Conservation (phyloP, 2,888 invertebrate species). For the Acanthosoma haemorrhoidale region DNA sequence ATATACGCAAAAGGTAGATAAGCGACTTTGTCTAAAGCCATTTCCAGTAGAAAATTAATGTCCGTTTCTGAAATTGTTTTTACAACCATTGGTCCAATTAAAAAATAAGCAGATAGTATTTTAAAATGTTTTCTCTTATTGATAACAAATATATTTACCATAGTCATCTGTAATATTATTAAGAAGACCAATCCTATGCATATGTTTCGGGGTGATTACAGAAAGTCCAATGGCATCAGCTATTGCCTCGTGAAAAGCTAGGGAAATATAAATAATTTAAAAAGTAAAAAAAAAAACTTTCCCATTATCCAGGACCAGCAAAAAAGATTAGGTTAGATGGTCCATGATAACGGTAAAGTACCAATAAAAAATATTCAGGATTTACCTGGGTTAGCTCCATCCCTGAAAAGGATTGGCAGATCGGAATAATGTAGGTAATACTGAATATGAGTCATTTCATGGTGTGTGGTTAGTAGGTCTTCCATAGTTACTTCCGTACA, state of each 20-base stretch:
- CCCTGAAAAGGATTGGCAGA: constrained; percentile 68
- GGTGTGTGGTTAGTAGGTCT: constrained; percentile 70
- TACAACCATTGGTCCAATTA: too few species aligned
- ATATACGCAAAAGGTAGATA: constrained; percentile 75
- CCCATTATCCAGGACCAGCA: background rate
- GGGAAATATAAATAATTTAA: background rate
- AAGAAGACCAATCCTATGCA: constrained; percentile 66
- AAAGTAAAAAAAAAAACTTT: background rate
- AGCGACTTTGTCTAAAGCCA: constrained; percentile 72
- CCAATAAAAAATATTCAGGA: background rate
- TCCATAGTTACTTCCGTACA: constrained; percentile 74
- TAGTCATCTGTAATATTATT: constrained; percentile 53
- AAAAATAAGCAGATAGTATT: too few species aligned
- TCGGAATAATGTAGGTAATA: constrained; percentile 74
- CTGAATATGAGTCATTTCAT: constrained; percentile 78
- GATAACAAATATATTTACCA: constrained; percentile 39
- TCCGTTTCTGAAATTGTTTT: constrained; percentile 53
- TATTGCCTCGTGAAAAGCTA: constrained; percentile 80
- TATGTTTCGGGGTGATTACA: constrained; percentile 68
- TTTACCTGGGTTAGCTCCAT: constrained; percentile 75
- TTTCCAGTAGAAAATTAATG: constrained; percentile 70
- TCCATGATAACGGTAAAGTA: background rate
- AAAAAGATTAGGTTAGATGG: background rate
- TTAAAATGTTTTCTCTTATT: background rate
- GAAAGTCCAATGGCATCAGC: constrained; percentile 74